A percentile compares a stretch with the other conserved stretches of the same genome.
phyloP scores from a whole-genome alignment of 1,140 invertebrate genomes.

The Drosophila orena region DNA sequence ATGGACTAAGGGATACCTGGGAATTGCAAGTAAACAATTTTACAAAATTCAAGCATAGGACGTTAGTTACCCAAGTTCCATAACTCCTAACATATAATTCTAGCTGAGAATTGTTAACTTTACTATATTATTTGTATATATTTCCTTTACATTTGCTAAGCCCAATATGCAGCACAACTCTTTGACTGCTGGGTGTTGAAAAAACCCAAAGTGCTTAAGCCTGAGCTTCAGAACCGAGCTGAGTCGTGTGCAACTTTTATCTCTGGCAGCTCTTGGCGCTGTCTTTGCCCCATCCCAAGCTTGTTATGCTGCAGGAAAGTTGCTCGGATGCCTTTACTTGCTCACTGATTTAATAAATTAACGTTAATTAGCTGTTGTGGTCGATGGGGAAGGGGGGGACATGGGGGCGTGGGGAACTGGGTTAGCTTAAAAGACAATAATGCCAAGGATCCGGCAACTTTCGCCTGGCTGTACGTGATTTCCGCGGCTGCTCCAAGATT shows the following conservation, averaged over 20 bases:
- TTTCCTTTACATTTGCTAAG: background rate
- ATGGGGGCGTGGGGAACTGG: slow-evolving; percentile 33
- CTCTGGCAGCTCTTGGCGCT: slow-evolving; percentile 47
- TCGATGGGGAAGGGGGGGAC: slow-evolving; percentile 20
- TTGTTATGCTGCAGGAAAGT: slow-evolving; percentile 16
- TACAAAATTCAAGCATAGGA: too few relatives aligned
- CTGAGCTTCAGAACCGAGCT: slow-evolving; percentile 31
- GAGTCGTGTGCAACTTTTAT: slow-evolving; percentile 81
- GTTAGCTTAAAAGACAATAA: slow-evolving; percentile 82
- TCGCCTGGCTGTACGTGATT: slow-evolving; percentile 69
- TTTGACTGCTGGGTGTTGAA: slow-evolving; percentile 4
- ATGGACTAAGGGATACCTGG: slow-evolving; percentile 21
- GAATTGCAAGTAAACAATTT: too few relatives aligned
- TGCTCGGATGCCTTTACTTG: slow-evolving; percentile 74
- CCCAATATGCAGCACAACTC: background rate
- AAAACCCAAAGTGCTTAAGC: slow-evolving; percentile 46
- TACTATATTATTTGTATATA: too few relatives aligned
- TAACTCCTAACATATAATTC: too few relatives aligned
- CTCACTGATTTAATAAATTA: slow-evolving; percentile 85
- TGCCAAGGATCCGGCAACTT: slow-evolving; percentile 74
- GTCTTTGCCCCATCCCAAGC: slow-evolving; percentile 4
- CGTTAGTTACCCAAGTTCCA: too few relatives aligned
- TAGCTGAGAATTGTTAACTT: too few relatives aligned
- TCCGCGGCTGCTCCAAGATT: slow-evolving; percentile 66
- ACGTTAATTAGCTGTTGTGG: slow-evolving; percentile 85